Base-by-base conservation (phyloP, 2,888 invertebrate genomes). In the Oligia latruncula region DNA sequence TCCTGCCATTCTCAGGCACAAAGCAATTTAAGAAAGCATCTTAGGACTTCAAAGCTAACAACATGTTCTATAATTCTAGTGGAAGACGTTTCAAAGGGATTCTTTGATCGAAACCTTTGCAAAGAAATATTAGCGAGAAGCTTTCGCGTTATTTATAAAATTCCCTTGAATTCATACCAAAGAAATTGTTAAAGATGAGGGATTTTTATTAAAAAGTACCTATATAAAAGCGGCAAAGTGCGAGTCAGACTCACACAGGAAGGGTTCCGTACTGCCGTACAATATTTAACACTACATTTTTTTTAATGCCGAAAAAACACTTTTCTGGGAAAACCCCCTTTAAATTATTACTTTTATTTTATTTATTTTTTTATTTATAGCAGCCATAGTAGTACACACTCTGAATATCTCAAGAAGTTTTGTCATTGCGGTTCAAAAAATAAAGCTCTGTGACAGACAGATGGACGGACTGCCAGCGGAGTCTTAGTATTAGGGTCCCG, bases 21-120 rank as follows among this genome's bases (percentile, higher is more conserved):
- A 76, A 78, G 72, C 65, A 58, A 87, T 87, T 74, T 35, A 6
- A 29, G 73, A 65, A 84, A 87, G 9, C 62, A 60, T 70, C 76
- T 84, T 62, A 73, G n/a, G 15, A 62, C 60, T 85, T 85, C 88
- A 87, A 81, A 87, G 75, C 29, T 35, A 71, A 62, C 40, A 80
- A 72, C 52, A 60, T 73, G 29, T 71, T 70, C 64, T 55, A 23
- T 80, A 77, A 77, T 84, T 29, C 76, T 68, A 17, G 43, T 72
- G 23, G 46, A 70, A 68, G 46, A 66, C 20, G 23, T 55, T 46
- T 80, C 88, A 87, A 87, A 85, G 81, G 66, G 65, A 88, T 85
- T 87, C 77, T 75, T 77, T 55, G 49, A 46, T 72, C 15, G 66
- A 71, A 74, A 35, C 64, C 40, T 58, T 87, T 75, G 17, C 71